These are phyloP conservation scores for Meta bourneti DNA, from an alignment of 2,888 invertebrate genomes.

Conservation along the genomic window DNA sequence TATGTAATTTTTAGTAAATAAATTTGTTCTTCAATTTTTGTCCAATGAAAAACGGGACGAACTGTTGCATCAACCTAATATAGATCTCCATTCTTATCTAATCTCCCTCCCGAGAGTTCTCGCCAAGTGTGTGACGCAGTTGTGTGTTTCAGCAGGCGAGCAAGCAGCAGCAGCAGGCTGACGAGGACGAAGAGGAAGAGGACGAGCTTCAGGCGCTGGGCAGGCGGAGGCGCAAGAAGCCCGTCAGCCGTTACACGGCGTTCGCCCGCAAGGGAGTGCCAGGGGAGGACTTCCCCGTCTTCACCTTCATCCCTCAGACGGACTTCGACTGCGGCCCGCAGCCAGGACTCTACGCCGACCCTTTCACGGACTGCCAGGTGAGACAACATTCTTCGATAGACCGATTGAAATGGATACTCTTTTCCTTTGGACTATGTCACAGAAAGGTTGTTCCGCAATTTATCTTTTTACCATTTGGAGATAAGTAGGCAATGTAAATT, in stretches of 20 bases:
- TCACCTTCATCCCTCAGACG: conserved; percentile 82
- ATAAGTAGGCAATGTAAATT: no score
- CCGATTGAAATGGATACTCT: no score
- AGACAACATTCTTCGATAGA: not conserved
- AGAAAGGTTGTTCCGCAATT: no score
- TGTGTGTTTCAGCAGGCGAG: conserved; percentile 24
- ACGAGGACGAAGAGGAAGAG: conserved; percentile 64
- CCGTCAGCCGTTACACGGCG: conserved; percentile 72
- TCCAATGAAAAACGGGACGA: no score
- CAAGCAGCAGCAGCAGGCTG: conserved; percentile 38
- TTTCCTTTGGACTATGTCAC: no score
- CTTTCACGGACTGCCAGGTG: conserved; percentile 78
- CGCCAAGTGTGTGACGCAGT: no score
- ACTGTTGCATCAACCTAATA: no score
- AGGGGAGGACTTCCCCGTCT: conserved; percentile 91
- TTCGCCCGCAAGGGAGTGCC: conserved; percentile 80
- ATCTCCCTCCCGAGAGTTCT: no score
- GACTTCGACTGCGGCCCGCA: conserved; percentile 77
- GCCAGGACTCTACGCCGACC: conserved; percentile 77
- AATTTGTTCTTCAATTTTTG: no score
- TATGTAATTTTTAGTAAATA: no score
- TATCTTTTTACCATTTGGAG: no score
- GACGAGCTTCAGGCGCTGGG: conserved; percentile 32
- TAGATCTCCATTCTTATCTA: no score
- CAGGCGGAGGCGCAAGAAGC: conserved; percentile 35